Evolutionary conservation across 2,113 vertebrate species (phyloP).

Genomic region (Trinectes maculatus): DNA sequence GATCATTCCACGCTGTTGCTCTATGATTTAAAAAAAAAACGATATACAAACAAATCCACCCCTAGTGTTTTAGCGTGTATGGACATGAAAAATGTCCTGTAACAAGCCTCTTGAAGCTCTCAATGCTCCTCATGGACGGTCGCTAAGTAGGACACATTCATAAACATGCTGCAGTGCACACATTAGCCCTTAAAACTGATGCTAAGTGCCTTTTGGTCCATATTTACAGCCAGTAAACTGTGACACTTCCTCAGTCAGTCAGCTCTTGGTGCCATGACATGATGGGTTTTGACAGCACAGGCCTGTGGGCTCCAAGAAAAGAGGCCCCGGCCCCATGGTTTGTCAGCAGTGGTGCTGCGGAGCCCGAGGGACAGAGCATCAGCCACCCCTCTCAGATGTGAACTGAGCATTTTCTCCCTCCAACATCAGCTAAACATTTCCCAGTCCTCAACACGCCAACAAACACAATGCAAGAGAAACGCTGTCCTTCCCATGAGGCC

Average conservation of each 20-base stretch:
- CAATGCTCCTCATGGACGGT: conserved; percentile 16
- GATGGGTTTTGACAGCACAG: conserved; percentile 55
- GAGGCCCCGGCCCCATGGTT: conserved; percentile 36
- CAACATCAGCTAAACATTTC: conserved; percentile 20
- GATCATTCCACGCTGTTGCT: not conserved
- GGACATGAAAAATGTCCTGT: conserved; percentile 10
- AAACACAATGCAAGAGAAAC: conserved; percentile 35
- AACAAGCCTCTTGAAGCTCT: conserved; percentile 6
- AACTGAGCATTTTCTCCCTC: conserved; percentile 35
- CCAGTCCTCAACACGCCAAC: conserved; percentile 18
- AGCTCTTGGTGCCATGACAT: conserved; percentile 13
- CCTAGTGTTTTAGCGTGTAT: not conserved
- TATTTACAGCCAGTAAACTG: conserved; percentile 28
- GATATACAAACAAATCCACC: conserved; percentile 5
- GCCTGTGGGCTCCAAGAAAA: conserved; percentile 39
- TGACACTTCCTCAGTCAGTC: conserved; percentile 25
- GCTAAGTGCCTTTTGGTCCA: conserved; percentile 28
- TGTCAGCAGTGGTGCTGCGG: conserved; percentile 44
- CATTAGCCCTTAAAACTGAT: conserved; percentile 18
- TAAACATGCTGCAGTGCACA: conserved; percentile 42
- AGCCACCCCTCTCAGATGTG: conserved; percentile 38
- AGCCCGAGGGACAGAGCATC: conserved; percentile 40
- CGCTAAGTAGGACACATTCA: conserved; percentile 50
- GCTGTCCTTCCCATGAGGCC: conserved; percentile 27
- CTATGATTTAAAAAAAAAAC: conserved; percentile 27